Base-by-base conservation (phyloP, 2,797 vertebrate species). In the Calcarius lapponicus region DNA sequence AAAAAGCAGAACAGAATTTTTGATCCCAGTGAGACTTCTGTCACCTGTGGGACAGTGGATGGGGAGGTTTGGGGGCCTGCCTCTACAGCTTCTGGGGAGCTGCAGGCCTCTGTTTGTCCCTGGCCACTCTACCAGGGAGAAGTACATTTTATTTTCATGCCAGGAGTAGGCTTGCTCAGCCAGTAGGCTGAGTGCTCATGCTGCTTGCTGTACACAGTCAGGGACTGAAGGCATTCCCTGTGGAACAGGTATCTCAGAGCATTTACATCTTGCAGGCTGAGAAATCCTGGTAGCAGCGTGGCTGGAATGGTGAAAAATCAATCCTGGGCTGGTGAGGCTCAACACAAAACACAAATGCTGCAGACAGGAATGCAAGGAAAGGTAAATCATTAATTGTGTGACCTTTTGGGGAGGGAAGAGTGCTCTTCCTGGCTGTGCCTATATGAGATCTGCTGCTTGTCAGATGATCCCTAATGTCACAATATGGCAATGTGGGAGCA, bases 301-400 rank as follows among this genome's bases (percentile, higher is more conserved):
- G 14, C 14, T 0, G 0, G 11, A 65, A 69, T 45, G 54, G 40
- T 82, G 20, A 79, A 75, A 88, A 75, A 47, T 58, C 47, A 58
- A 0, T n/a, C 38, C 51, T 7, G 3, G 50, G 29, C 26, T 54
- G 38, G 20, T 17, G 34, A 81, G 45, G 20, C 38, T 79, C 31
- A 16, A 7, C 0, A 0, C 38, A 84, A 71, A 58, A 54, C 28
- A 69, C 25, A 22, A 0, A 9, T 8, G 17, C 29, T 73, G 48
- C 51, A 80, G 51, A 25, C 1, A 4, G 56, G 60, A 89, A 70
- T 9, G 24, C 5, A 53, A 40, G 38, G 38, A 66, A 69, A 76
- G 34, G 51, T 56, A 91, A 60, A 64, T 20, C 3, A 21, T 48
- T 43, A 73, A 48, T 9, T 43, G 20, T 4, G 1, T 5, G 12